These are phyloP conservation scores for Lycopodina hypogea DNA, from an alignment of 37 sponge, comb jelly and placozoan genomes.

Conservation along the genomic window DNA sequence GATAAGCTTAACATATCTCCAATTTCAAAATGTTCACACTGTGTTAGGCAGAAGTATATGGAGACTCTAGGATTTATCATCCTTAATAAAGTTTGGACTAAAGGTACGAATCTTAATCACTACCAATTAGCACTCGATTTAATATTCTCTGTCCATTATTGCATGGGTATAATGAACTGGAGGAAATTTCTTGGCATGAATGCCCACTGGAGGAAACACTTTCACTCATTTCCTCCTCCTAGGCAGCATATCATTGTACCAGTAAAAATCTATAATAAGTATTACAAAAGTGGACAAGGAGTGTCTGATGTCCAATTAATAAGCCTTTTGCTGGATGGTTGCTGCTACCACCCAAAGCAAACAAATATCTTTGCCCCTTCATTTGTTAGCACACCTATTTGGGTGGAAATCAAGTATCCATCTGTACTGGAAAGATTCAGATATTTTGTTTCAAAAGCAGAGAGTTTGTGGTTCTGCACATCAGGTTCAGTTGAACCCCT, in stretches of 20 bases:
- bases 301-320: conserved; percentile 9
- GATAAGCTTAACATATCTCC: conserved; percentile 8
- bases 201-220: conserved; percentile 1
- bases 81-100: conserved; percentile 1
- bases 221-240: background rate
- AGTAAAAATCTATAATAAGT: background rate
- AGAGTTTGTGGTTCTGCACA: conserved; percentile 15
- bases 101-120: background rate
- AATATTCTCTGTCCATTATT: conserved; percentile 1
- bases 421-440: background rate
- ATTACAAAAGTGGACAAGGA: conserved; percentile 8
- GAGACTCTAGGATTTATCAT: conserved; percentile 5
- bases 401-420: conserved; percentile 12
- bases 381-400: conserved; percentile 8
- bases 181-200: background rate
- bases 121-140: conserved; percentile 4
- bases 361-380: conserved; percentile 3
- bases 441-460: conserved; percentile 5
- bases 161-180: conserved; percentile 15
- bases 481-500: background rate
- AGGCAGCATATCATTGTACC: conserved; percentile 13
- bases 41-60: conserved; percentile 4
- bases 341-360: conserved; percentile 1
- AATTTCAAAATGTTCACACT: conserved; percentile 5
- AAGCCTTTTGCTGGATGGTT: background rate